A percentile compares a stretch with the other conserved stretches of the same genome.
Conservation (phyloP, 2,888 invertebrate species). For the Lasioglossum malachurum region DNA sequence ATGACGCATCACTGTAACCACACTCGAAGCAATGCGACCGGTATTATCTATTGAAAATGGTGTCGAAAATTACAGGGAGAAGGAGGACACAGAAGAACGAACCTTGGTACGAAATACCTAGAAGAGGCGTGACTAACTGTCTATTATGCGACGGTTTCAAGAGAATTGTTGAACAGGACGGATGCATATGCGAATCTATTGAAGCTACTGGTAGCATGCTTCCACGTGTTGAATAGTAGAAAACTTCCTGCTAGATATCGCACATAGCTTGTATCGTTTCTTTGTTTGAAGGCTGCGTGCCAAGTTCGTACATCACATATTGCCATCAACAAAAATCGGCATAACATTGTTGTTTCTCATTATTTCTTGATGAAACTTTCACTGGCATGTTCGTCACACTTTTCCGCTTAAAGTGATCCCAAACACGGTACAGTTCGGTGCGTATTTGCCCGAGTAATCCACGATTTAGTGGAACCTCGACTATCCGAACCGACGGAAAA, state of each 20-base stretch:
- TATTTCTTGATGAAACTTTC: background rate
- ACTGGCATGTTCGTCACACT: background rate
- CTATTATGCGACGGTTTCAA: background rate
- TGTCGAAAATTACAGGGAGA: background rate
- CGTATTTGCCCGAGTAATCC: background rate
- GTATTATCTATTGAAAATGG: background rate
- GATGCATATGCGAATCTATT: background rate
- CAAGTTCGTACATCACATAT: background rate
- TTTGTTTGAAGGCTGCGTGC: background rate
- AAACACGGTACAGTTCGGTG: background rate
- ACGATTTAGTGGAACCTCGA: background rate
- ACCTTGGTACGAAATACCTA: background rate
- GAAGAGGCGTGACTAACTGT: background rate
- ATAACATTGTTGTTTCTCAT: background rate
- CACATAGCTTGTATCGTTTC: background rate
- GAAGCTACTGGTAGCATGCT: background rate
- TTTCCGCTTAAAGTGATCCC: background rate
- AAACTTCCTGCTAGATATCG: background rate
- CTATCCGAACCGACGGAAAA: background rate
- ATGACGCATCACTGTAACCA: constrained; percentile 37
- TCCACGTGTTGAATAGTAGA: background rate
- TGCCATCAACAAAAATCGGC: background rate
- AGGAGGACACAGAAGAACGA: background rate
- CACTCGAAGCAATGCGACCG: constrained; percentile 38
- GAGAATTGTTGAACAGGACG: background rate